Evolutionary conservation across 2,113 vertebrate species (phyloP).

Genomic region (Ceratotherium simum): DNA sequence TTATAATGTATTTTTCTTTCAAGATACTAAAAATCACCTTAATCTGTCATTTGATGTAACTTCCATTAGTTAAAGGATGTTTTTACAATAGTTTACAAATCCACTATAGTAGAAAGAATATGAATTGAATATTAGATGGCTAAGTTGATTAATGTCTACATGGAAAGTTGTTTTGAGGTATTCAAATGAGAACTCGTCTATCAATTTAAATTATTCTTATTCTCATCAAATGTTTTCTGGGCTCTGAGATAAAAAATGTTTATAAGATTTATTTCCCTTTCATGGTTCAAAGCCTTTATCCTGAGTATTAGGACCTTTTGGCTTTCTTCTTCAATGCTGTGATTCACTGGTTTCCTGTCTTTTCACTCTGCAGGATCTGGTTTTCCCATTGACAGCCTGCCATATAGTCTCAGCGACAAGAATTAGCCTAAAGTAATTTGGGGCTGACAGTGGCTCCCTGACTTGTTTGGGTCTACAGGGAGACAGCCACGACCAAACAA

Average conservation of each 20-base stretch:
- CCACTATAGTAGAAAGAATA: neutral
- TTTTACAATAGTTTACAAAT: neutral
- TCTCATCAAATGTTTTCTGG: slow-evolving; percentile 56
- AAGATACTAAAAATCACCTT: slow-evolving; percentile 2
- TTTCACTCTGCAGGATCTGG: slow-evolving; percentile 82
- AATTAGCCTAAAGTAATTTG: slow-evolving; percentile 83
- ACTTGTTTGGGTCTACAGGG: slow-evolving; percentile 84
- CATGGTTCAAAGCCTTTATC: slow-evolving; percentile 65
- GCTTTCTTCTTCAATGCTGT: slow-evolving; percentile 80
- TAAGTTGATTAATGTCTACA: neutral
- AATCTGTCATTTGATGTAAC: slow-evolving; percentile 44
- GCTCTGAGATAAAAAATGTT: slow-evolving; percentile 53
- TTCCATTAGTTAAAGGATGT: neutral
- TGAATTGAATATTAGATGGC: neutral
- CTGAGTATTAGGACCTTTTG: slow-evolving; percentile 64
- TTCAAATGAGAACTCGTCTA: slow-evolving; percentile 26
- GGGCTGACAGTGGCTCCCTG: slow-evolving; percentile 75
- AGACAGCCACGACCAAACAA: slow-evolving; percentile 84
- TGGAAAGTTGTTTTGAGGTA: slow-evolving; percentile 18
- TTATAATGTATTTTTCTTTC: neutral
- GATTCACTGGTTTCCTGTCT: slow-evolving; percentile 84
- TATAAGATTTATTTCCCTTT: slow-evolving; percentile 50
- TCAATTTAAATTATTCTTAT: slow-evolving; percentile 39
- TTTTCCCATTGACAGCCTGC: slow-evolving; percentile 80
- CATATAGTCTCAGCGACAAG: slow-evolving; percentile 72